Conservation (phyloP, 1,140 invertebrate species). For the Drosophila gunungcola region DNA sequence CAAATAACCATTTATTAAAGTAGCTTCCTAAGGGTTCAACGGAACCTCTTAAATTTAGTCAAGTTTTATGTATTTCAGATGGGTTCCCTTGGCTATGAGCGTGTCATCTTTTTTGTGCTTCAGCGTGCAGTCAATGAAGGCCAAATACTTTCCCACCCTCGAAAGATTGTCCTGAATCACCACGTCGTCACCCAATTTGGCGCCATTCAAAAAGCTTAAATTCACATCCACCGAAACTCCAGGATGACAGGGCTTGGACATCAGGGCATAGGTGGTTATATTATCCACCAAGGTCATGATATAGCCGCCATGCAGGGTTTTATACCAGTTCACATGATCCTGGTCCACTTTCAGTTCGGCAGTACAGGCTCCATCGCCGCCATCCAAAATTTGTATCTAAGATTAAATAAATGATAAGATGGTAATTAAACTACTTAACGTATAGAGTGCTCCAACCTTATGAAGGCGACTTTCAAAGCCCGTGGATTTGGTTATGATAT, state of each 20-base stretch:
- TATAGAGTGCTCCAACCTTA: conserved; percentile 42
- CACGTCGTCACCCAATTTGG: conserved; percentile 91
- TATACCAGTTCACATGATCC: conserved; percentile 91
- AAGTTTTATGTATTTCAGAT: conserved; percentile 89
- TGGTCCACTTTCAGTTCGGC: conserved; percentile 91
- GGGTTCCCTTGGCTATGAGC: conserved; percentile 91
- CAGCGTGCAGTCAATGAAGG: conserved; percentile 92
- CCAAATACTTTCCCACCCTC: conserved; percentile 91
- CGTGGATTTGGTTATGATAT: conserved; percentile 69
- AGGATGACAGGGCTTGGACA: conserved; percentile 87
- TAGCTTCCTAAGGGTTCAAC: no score
- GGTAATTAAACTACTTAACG: not conserved
- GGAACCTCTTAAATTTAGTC: conserved; percentile 2
- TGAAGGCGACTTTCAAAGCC: conserved; percentile 71
- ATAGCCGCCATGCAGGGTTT: conserved; percentile 93
- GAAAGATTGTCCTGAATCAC: conserved; percentile 91
- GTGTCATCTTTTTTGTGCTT: conserved; percentile 89
- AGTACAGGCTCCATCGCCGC: conserved; percentile 88
- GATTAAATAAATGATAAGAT: not conserved
- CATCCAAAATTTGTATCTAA: conserved; percentile 89
- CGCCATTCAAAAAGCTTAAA: conserved; percentile 91
- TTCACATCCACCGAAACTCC: conserved; percentile 92
- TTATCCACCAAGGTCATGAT: conserved; percentile 93
- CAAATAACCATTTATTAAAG: conserved; percentile 1
- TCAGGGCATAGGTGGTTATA: conserved; percentile 92